Percentiles rank a stretch among this genome's conserved stretches.
These are phyloP conservation scores for Helicolenus hilgendorfi DNA, from an alignment of 2,797 vertebrate species.

Conservation along the genomic window DNA sequence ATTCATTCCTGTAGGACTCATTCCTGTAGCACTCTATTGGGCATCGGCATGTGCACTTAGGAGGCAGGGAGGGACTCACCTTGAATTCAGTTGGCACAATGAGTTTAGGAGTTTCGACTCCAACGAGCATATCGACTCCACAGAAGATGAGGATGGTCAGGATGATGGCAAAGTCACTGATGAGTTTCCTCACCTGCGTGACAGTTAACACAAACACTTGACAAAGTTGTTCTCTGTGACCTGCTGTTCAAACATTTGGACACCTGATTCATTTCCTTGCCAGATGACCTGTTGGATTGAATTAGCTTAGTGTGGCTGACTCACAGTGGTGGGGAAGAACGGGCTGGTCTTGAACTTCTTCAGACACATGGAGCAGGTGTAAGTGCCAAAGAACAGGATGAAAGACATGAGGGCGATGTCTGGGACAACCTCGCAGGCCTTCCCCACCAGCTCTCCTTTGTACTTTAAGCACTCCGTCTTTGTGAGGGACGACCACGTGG, in stretches of 20 bases:
- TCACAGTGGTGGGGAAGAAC: constrained; percentile 97
- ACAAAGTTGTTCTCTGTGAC: background rate
- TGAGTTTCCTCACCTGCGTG: constrained; percentile 95
- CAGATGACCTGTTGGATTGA: background rate
- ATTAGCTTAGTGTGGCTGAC: constrained; percentile 56
- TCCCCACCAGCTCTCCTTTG: constrained; percentile 93
- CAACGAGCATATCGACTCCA: constrained; percentile 95
- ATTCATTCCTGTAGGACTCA: too few relatives aligned
- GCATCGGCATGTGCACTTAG: background rate
- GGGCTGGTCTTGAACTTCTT: constrained; percentile 98
- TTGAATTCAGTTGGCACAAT: constrained; percentile 99
- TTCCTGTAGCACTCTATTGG: too few relatives aligned
- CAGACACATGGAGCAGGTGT: constrained; percentile 97
- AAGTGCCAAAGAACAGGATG: constrained; percentile 98
- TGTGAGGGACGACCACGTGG: constrained; percentile 93
- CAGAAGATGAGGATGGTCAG: constrained; percentile 97
- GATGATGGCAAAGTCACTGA: constrained; percentile 99
- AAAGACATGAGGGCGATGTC: constrained; percentile 98
- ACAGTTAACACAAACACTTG: constrained; percentile 1
- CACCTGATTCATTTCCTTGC: background rate
- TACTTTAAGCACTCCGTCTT: constrained; percentile 93
- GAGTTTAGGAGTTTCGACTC: constrained; percentile 97
- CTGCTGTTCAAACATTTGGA: background rate
- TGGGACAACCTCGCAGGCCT: constrained; percentile 93
- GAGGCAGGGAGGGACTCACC: constrained; percentile 80